Evolutionary conservation across 2,113 vertebrate genomes (phyloP), one percentile per base, ranked within the genome.

Genomic region (Amazona vittata): DNA sequence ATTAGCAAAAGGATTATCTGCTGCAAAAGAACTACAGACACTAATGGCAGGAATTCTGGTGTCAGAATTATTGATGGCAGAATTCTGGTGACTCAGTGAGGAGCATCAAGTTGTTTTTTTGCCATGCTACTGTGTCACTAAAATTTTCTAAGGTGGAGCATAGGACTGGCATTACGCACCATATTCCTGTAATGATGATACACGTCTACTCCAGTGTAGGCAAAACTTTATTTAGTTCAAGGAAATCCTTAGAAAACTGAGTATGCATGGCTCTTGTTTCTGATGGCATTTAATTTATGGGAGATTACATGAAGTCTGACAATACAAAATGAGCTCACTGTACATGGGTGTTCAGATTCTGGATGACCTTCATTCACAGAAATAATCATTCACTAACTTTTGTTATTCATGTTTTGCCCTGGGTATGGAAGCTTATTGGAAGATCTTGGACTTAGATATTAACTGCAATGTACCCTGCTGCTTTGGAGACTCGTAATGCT

Each of bases 251-350:
- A 35, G 60, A 59, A 89, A 93, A 89, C n/a, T 44, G 20, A 55
- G 37, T 52, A 65, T 28, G 37, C 16, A 46, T 44, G 28, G 43
- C 28, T 93, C 24, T 83, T 71, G 12, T 80, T 80, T 77, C 64
- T 74, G 68, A 16, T 82, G 82, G 31, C n/a, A 46, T 83, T 77
- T 96, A 88, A 90, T 86, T 90, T 88, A 64, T 92, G 71, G 33
- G 35, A 86, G 65, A 63, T 63, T 74, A 39, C 46, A 17, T 21
- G 33, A 50, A 84, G 28, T 44, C 81, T 94, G 81, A 78, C 74
- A 84, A 37, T 53, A 55, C 28, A 75, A 84, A 89, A 93, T 82
- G 65, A 95, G 31, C n/a, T 93, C 79, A 46, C 25, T 29, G 28
- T 39, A 47, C 0, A 0, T 26, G 33, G 75, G 19, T 50, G n/a